phyloP scores from a whole-genome alignment of 2,113 vertebrate species.

The Oxyruncus cristatus region DNA sequence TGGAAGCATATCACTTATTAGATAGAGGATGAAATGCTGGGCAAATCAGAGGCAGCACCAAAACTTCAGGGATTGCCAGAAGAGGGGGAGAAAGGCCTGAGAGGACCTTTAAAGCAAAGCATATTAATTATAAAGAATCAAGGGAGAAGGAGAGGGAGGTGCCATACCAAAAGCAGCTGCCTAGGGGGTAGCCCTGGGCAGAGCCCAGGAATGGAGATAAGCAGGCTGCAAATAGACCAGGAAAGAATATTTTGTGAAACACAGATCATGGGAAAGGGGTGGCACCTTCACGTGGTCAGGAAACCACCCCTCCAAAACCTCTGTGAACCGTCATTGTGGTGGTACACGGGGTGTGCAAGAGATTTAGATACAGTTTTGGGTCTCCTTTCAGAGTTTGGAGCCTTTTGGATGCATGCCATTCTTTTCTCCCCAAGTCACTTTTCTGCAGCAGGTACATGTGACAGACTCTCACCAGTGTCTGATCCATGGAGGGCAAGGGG shows the following conservation, averaged over 20 bases:
- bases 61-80: not conserved
- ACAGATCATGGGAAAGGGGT: not conserved
- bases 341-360: not conserved
- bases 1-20: accelerated
- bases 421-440: not conserved
- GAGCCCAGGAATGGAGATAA: not conserved
- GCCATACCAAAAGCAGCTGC: not conserved
- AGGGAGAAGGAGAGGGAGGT: not conserved
- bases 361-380: not conserved
- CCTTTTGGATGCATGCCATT: not conserved
- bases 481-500: not conserved
- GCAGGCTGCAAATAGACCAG: not conserved
- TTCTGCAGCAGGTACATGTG: not conserved
- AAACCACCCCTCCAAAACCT: not conserved
- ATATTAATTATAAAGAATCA: not conserved
- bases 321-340: not conserved
- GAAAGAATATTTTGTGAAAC: not conserved
- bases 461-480: not conserved
- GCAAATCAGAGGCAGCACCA: not conserved
- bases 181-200: not conserved
- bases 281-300: not conserved
- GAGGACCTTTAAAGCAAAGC: not conserved
- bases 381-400: not conserved
- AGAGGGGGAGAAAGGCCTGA: not conserved
- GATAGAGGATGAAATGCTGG: not conserved